A percentile compares a stretch with the other conserved stretches of the same genome.
Evolutionary conservation across 2,797 vertebrate species (phyloP).

Genomic region (Rhabdophis nuchalis): DNA sequence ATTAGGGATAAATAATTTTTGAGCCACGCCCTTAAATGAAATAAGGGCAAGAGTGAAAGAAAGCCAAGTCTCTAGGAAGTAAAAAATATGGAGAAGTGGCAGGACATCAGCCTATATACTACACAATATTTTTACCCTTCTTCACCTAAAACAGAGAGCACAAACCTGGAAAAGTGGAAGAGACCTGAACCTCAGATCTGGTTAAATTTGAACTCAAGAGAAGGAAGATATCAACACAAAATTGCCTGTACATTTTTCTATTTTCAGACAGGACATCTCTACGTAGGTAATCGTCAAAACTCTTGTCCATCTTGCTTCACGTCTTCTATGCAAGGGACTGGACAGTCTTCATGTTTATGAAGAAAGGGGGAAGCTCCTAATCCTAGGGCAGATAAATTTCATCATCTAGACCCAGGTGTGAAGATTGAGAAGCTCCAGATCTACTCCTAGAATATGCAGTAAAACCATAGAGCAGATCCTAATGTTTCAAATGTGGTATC

Average conservation of each 20-base stretch:
- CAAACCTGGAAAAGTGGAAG: neutral
- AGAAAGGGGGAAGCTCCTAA: neutral
- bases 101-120: neutral
- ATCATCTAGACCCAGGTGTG: neutral
- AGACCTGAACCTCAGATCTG: neutral
- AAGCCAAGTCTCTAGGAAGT: neutral
- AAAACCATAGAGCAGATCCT: neutral
- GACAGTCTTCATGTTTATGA: neutral
- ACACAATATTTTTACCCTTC: neutral
- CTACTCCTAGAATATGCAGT: neutral
- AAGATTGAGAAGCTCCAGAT: neutral
- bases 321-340: neutral
- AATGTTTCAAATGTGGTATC: neutral
- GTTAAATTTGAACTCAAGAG: neutral
- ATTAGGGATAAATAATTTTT: neutral
- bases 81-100: neutral
- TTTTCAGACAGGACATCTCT: neutral
- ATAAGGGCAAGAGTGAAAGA: neutral
- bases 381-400: neutral
- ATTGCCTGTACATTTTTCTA: neutral
- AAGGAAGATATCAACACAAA: neutral
- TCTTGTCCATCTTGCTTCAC: neutral
- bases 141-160: neutral
- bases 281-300: neutral
- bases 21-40: neutral